Conservation (phyloP, 2,797 vertebrate genomes). For the Rhadinocentrus ornatus region DNA sequence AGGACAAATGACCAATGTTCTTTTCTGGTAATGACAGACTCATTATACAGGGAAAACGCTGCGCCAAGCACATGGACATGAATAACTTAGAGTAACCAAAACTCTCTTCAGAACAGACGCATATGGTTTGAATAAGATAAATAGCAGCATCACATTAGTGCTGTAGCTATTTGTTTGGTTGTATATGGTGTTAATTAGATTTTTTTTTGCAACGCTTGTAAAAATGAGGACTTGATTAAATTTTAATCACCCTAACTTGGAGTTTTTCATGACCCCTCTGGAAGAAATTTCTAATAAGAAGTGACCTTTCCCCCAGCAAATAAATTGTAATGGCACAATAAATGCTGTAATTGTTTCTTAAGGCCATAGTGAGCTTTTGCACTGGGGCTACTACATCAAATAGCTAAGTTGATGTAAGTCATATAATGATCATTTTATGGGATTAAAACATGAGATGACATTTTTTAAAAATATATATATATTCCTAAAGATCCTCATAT, state of each 20-base stretch:
- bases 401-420: conserved; percentile 12
- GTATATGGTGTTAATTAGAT: conserved; percentile 43
- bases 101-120: conserved; percentile 3
- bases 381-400: conserved; percentile 28
- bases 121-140: conserved; percentile 16
- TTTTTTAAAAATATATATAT: background rate
- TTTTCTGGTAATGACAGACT: conserved; percentile 21
- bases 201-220: conserved; percentile 31
- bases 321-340: conserved; percentile 71
- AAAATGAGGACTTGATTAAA: conserved; percentile 55
- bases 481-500: background rate
- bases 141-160: conserved; percentile 15
- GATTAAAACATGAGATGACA: background rate
- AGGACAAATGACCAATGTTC: conserved; percentile 12
- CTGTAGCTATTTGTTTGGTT: conserved; percentile 37
- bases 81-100: conserved; percentile 17
- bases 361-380: conserved; percentile 37
- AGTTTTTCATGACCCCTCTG: conserved; percentile 54
- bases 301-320: conserved; percentile 61
- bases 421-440: background rate
- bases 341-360: conserved; percentile 64
- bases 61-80: conserved; percentile 10
- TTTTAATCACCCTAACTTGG: conserved; percentile 51
- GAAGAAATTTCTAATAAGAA: conserved; percentile 47
- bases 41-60: conserved; percentile 3